A percentile compares a stretch with the other conserved stretches of the same genome.
Conservation (phyloP, 2,113 vertebrate species). For the Malurus cyaneus region DNA sequence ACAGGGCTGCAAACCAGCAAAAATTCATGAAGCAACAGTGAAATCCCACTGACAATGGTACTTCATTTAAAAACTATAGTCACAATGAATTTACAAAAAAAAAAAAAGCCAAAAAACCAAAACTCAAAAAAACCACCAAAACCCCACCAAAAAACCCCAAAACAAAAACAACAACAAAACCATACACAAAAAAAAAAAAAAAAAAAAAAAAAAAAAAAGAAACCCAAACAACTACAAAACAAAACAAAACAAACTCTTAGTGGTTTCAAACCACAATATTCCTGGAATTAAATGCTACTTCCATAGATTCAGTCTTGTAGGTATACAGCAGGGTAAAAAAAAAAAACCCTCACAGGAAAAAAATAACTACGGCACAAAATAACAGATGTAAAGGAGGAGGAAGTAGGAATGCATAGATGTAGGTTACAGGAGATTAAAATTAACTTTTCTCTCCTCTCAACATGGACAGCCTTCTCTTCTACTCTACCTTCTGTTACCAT, state of each 20-base stretch:
- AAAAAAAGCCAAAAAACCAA: too few relatives aligned
- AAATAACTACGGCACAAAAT: neutral
- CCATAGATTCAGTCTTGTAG: neutral
- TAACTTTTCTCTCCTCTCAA: neutral
- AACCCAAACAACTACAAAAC: too few relatives aligned
- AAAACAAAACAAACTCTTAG: neutral
- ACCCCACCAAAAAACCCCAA: too few relatives aligned
- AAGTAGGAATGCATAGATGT: neutral
- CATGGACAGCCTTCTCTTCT: neutral
- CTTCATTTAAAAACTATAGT: neutral
- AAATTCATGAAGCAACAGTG: neutral
- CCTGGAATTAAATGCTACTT: neutral
- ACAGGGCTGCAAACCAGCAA: neutral
- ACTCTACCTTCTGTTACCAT: neutral
- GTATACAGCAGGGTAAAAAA: neutral
- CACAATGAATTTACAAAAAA: neutral
- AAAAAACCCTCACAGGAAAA: neutral
- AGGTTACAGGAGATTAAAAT: neutral
- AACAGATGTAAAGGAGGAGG: neutral
- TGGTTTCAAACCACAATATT: neutral
- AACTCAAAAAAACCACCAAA: too few relatives aligned
- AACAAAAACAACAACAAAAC: too few relatives aligned
- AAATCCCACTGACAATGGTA: neutral
- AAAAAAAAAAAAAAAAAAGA: too few relatives aligned
- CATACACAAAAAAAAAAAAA: too few relatives aligned